These are phyloP conservation scores for Rutpela maculata DNA, from an alignment of 2,888 invertebrate species.

Conservation along the genomic window DNA sequence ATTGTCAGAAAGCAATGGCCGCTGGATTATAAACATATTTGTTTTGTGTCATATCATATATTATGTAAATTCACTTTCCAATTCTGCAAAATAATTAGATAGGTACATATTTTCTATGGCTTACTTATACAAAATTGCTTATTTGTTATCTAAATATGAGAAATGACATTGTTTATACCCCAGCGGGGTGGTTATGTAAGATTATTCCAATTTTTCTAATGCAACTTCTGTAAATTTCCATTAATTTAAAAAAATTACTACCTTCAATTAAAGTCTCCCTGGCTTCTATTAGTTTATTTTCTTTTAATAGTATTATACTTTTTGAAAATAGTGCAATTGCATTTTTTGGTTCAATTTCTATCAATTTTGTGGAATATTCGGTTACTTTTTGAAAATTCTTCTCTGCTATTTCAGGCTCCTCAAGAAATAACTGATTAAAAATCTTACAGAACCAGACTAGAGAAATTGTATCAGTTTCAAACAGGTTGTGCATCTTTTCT, in stretches of 20 bases:
- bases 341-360: constrained; percentile 78
- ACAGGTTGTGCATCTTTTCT: constrained; percentile 74
- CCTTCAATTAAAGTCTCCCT: constrained; percentile 74
- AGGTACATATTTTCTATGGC: too few relatives aligned
- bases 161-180: too few relatives aligned
- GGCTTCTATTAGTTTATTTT: constrained; percentile 77
- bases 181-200: too few relatives aligned
- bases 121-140: too few relatives aligned
- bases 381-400: constrained; percentile 49
- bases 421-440: constrained; percentile 74
- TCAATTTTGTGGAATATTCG: constrained; percentile 75
- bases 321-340: constrained; percentile 79
- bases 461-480: constrained; percentile 75
- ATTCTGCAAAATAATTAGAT: too few relatives aligned
- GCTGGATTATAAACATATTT: too few relatives aligned
- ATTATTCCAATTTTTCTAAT: too few relatives aligned
- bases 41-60: too few relatives aligned
- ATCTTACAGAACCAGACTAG: constrained; percentile 80
- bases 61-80: too few relatives aligned
- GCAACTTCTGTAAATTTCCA: too few relatives aligned
- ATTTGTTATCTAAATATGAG: too few relatives aligned
- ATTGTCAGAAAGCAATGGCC: too few relatives aligned
- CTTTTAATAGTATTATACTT: constrained; percentile 76
- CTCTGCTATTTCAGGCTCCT: constrained; percentile 59
- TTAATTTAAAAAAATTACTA: constrained; percentile 45